Conservation (phyloP, 2,888 invertebrate species). For the Aspidiotus rigidus region DNA sequence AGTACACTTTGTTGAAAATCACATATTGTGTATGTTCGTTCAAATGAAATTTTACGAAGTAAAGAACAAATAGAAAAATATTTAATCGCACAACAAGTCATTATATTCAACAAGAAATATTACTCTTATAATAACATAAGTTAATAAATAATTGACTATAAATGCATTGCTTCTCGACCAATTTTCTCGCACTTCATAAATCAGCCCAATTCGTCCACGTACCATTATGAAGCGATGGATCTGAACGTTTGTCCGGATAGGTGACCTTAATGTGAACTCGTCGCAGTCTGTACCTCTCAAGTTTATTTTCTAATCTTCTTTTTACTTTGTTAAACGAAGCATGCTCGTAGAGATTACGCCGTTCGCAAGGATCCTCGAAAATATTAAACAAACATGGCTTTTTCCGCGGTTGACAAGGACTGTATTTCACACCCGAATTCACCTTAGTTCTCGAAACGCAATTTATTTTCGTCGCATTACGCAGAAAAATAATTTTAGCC, state of each 20-base stretch:
- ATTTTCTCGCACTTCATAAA: neutral
- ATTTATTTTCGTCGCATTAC: slow-evolving; percentile 24
- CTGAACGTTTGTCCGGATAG: slow-evolving; percentile 26
- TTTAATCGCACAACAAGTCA: no score
- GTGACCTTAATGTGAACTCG: slow-evolving; percentile 16
- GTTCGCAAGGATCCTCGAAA: slow-evolving; percentile 74
- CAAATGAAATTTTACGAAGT: no score
- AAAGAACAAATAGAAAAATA: no score
- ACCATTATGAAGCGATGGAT: slow-evolving; percentile 36
- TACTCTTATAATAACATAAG: no score
- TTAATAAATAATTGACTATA: no score
- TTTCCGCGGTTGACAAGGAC: slow-evolving; percentile 55
- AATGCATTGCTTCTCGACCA: neutral
- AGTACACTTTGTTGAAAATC: no score
- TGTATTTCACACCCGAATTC: neutral
- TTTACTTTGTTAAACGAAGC: slow-evolving; percentile 8
- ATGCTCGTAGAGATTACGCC: slow-evolving; percentile 31
- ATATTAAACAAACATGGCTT: slow-evolving; percentile 75
- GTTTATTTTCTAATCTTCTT: slow-evolving; percentile 26
- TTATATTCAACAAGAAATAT: no score
- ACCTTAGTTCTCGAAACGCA: slow-evolving; percentile 24
- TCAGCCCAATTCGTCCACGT: slow-evolving; percentile 38
- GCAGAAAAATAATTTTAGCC: slow-evolving; percentile 11
- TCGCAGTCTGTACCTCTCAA: slow-evolving; percentile 28
- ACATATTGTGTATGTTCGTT: no score